Base-by-base conservation (phyloP, 1,140 invertebrate species). In the Sminthurinus signatus region DNA sequence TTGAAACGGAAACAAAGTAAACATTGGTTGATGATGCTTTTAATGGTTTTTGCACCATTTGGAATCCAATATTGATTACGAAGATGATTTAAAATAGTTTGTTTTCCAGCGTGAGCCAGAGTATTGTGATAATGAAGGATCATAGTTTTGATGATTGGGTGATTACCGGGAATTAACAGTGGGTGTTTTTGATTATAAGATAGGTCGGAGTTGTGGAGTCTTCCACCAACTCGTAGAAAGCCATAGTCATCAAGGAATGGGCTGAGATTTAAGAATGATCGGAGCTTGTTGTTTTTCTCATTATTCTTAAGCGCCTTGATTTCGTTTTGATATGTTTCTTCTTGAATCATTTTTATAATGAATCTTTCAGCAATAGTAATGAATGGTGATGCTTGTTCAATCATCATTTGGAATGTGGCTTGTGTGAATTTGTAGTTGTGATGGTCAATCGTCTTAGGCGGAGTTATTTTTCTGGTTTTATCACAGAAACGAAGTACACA, bases 161-260 rank as follows among this genome's bases (percentile, higher is more conserved):
- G 54, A 43, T 58, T 25, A 36, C 64, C 66, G 3, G 74, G 72
- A 15, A 79, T 44, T 2, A 77, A 21, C 25, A 75, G 73, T 12
- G 74, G 75, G 69, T 74, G 68, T 60, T 73, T 73, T 32, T 61
- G 54, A 50, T 72, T 62, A 46, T 63, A 58, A 50, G 72, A 5
- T 21, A 67, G n/a, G 21, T 60, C 50, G 1, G 75, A 63, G 43
- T 77, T 57, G 15, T 57, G 52, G 2, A 80, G 39, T 61, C 78
- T 59, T 19, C 78, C 75, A 1, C 78, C 78, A 0, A 79, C 77
- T 31, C 78, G 65, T 46, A 80, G 46, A 25, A 78, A 46, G 5
- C 73, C 73, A 14, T 73, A n/a, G 21, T 74, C n/a, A 62, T 78
- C 76, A 15, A 80, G 27, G 58, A 76, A 76, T 73, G 75, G 60